Conservation (phyloP, 2,888 invertebrate species). For the Petrolisthes cinctipes region DNA sequence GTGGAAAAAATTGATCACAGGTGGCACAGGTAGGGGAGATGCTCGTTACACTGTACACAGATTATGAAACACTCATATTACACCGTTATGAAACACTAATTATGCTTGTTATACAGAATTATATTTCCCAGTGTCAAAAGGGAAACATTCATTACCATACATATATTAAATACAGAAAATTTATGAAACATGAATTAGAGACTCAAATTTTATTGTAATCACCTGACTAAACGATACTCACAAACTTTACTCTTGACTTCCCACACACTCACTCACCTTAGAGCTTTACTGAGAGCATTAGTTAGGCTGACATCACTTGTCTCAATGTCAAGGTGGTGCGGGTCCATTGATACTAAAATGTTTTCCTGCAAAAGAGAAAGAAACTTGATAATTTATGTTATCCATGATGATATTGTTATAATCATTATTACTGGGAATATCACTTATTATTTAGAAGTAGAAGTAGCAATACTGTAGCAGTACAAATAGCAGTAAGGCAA, state of each 20-base stretch:
- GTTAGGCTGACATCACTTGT: constrained; percentile 86
- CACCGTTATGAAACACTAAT: too few species aligned
- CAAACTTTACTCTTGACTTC: constrained; percentile 39
- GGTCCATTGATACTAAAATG: constrained; percentile 82
- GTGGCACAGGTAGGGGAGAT: too few species aligned
- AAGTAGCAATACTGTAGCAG: too few species aligned
- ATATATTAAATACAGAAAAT: not conserved
- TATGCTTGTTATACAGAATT: not conserved
- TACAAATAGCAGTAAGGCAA: too few species aligned
- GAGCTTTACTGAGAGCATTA: constrained; percentile 88
- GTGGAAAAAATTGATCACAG: not conserved
- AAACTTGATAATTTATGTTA: not conserved
- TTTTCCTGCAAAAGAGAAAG: constrained; percentile 77
- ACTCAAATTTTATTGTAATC: not conserved
- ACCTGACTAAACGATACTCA: constrained; percentile 63
- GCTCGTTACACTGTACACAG: too few species aligned
- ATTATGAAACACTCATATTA: too few species aligned
- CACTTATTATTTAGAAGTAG: too few species aligned
- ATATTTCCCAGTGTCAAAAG: not conserved
- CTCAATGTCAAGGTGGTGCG: constrained; percentile 87
- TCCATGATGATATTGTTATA: constrained; percentile 67
- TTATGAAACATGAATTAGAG: too few species aligned
- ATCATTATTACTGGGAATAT: not conserved
- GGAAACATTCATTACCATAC: too few species aligned
- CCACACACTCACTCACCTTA: constrained; percentile 74